These are phyloP conservation scores for Aplysina aerophoba DNA, from an alignment of 37 sponge, comb jelly and placozoan genomes.

Conservation along the genomic window DNA sequence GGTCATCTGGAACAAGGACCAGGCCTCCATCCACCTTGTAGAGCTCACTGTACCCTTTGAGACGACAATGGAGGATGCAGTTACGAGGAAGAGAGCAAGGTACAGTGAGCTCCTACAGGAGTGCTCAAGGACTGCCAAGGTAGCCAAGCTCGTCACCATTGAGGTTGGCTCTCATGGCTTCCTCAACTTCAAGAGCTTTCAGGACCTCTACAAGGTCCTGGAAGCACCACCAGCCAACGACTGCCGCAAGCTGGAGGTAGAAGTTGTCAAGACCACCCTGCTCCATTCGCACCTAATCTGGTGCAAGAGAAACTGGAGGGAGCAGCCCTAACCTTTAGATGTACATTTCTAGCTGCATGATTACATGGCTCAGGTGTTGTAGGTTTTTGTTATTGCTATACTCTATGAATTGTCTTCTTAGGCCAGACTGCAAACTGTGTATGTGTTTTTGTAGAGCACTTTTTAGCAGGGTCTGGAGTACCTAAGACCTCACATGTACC, in stretches of 20 bases:
- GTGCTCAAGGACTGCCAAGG: neutral
- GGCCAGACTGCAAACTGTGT: conserved; percentile 16
- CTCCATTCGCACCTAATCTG: conserved; percentile 21
- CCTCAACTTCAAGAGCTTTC: conserved; percentile 1
- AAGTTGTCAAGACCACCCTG: conserved; percentile 2
- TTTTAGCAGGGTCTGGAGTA: conserved; percentile 28
- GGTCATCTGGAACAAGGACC: conserved; percentile 19
- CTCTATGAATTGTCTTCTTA: neutral
- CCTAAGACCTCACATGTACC: conserved; percentile 27
- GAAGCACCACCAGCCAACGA: neutral
- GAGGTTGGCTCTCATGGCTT: conserved; percentile 16
- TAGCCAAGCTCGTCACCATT: conserved; percentile 1
- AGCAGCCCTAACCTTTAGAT: neutral
- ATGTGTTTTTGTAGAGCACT: conserved; percentile 26
- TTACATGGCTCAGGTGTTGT: too few relatives aligned
- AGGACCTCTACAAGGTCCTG: conserved; percentile 13
- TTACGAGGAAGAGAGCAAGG: conserved; percentile 1
- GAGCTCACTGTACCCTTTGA: conserved; percentile 25
- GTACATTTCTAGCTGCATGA: too few relatives aligned
- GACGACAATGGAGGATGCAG: conserved; percentile 8
- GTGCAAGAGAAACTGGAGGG: conserved; percentile 22
- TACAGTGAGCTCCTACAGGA: neutral
- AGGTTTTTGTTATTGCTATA: too few relatives aligned
- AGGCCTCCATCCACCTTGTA: conserved; percentile 14
- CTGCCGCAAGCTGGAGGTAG: neutral